Base-by-base conservation (phyloP, 92 coral and sea anemone species). In the Phenganax marumi region DNA sequence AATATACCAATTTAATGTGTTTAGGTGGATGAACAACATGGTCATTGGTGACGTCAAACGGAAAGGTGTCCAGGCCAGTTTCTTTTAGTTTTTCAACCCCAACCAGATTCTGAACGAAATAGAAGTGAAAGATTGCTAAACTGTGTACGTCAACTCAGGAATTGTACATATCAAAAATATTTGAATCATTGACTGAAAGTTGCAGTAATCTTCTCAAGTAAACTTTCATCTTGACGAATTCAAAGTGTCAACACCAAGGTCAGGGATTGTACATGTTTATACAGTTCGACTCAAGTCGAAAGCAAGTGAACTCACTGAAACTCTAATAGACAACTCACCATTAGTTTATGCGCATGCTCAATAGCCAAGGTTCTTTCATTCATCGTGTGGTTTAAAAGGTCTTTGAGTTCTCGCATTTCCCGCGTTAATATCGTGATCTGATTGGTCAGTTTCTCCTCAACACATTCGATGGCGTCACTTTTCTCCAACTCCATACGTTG, bases 391-490 rank as follows among this genome's bases (percentile, higher is more conserved):
- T 78, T 78, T 58, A 78, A 50, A 18, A 78, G 73, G 47, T 78
- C 83, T 57, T 78, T 78, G 18, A 78, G 73, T 48, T 78, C 83
- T 47, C 83, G 70, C 72, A 78, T 21, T 62, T 78, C 83, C 47
- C 83, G 72, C 58, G 72, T 61, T 25, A 78, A 62, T 43, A 78
- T 78, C 60, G 83, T 78, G n/a, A 78, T 49, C 83, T 78, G 83
- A 50, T 78, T 78, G 57, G 83, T 43, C 60, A 78, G 63, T 50
- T 78, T 78, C 26, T 78, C 83, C 39, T 78, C 71, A 52, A 78
- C 53, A 16, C 57, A 17, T 9, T 78, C 83, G 63, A 78, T 48
- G 12, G 83, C 83, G 26, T 78, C 83, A 25, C 83, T 78, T 47
- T 78, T 78, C 25, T 78, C 83, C 58, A 78, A 33, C 50, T 78